These are phyloP conservation scores for Phenganax stokvisi DNA, from an alignment of 92 coral and sea anemone genomes.

Conservation along the genomic window DNA sequence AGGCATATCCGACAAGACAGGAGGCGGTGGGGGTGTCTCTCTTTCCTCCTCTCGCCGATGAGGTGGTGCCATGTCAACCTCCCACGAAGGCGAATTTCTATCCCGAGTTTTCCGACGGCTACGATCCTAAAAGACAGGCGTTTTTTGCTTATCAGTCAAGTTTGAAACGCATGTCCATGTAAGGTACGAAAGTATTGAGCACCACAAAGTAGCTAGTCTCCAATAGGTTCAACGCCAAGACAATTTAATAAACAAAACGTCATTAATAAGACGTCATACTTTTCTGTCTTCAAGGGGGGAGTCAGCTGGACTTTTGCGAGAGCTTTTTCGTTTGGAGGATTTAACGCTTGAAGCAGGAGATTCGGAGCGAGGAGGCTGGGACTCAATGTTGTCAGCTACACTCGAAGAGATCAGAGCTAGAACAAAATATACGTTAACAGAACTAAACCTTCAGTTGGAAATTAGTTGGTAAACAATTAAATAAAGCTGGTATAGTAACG, in stretches of 20 bases:
- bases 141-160: background rate
- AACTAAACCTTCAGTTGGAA: too few relatives aligned
- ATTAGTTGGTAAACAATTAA: too few relatives aligned
- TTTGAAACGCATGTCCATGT: background rate
- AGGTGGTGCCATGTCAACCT: slow-evolving; percentile 37
- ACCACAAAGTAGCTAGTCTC: background rate
- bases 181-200: too few relatives aligned
- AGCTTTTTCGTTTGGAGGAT: background rate
- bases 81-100: slow-evolving; percentile 42
- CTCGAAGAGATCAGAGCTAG: background rate
- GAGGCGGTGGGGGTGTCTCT: slow-evolving; percentile 15
- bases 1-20: slow-evolving; percentile 13
- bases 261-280: background rate
- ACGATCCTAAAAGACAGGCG: slow-evolving; percentile 1
- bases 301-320: background rate
- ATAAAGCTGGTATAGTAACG: too few relatives aligned
- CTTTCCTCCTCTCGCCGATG: slow-evolving; percentile 34
- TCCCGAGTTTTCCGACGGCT: slow-evolving; percentile 37
- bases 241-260: background rate
- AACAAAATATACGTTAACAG: background rate
- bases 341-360: slow-evolving; percentile 23
- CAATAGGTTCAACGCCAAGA: background rate
- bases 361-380: slow-evolving; percentile 10
- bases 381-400: background rate
- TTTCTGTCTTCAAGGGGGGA: slow-evolving; percentile 16